These are phyloP conservation scores for Nasua narica DNA, from an alignment of 2,797 vertebrate genomes.

Conservation along the genomic window DNA sequence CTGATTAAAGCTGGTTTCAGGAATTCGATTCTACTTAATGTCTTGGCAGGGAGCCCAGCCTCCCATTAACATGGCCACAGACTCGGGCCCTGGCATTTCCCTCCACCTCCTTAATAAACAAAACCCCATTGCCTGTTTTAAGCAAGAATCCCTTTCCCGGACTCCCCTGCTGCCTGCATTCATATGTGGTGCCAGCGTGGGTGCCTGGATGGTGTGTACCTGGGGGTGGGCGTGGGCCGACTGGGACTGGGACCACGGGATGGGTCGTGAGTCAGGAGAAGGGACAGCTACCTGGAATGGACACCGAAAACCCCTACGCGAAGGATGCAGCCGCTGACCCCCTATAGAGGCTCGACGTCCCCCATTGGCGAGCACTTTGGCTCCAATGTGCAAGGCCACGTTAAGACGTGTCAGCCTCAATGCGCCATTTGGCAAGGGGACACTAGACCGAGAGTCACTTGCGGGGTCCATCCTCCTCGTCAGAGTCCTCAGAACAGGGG, in stretches of 20 bases:
- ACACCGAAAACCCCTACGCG: fast-evolving
- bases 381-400: background rate
- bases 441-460: background rate
- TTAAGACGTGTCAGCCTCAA: background rate
- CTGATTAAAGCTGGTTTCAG: conserved; percentile 99
- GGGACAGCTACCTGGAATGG: background rate
- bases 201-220: background rate
- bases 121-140: conserved; percentile 54
- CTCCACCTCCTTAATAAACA: conserved; percentile 66
- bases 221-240: too few species aligned
- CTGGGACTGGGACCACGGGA: background rate
- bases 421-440: background rate
- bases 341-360: background rate
- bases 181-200: background rate
- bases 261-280: background rate
- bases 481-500: background rate
- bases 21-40: conserved; percentile 99
- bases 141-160: conserved; percentile 58
- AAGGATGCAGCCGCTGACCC: background rate
- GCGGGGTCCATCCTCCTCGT: background rate
- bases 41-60: conserved; percentile 93
- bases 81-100: conserved; percentile 82
- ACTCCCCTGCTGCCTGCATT: background rate
- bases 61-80: conserved; percentile 94
- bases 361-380: fast-evolving